Base-by-base conservation (phyloP, 2,888 invertebrate genomes). In the Muscina levida region DNA sequence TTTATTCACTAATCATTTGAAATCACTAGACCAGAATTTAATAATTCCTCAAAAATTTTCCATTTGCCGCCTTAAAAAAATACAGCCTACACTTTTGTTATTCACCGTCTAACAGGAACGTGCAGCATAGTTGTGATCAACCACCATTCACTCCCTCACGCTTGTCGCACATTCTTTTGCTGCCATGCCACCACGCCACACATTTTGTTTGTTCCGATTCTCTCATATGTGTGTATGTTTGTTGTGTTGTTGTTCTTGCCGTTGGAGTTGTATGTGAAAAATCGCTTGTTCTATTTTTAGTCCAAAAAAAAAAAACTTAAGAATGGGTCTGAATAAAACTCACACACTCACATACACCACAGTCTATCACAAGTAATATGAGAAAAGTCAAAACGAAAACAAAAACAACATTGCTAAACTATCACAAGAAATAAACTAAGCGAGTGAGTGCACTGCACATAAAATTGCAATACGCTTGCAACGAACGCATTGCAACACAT, bases 271-370 rank as follows among this genome's bases (percentile, higher is more conserved):
- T 48, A 3, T 56, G 57, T 31, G 57, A 37, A 19, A 53, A 53
- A 42, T 57, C 24, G n/a, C 44, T 71, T 51, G 74, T 74, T 77
- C 77, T 77, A 77, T 81, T 81, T 81, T 77, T 74, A 81, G 73
- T 74, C 66, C 57, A 42, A 71, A 53, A 31, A 31, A 42, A 71
- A 53, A 31, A 31, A 31, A 57, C 22, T n/a, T n/a, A 56, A 1
- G 65, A 59, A 67, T 57, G 26, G n/a, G n/a, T n/a, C n/a, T n/a
- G n/a, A 39, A 10, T 22, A 6, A 8, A 62, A 62, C 56, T 37
- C 26, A 39, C 17, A 76, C 22, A 51, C 51, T 22, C 13, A 71
- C 56, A 10, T 24, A 79, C 71, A 44, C 57, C 24, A 15, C 44
- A 67, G 39, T 10, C 48, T 74, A 66, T 11, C 67, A 59, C 66